Conservation (phyloP, 2,113 vertebrate genomes). For the Pelvicachromis taeniatus region DNA sequence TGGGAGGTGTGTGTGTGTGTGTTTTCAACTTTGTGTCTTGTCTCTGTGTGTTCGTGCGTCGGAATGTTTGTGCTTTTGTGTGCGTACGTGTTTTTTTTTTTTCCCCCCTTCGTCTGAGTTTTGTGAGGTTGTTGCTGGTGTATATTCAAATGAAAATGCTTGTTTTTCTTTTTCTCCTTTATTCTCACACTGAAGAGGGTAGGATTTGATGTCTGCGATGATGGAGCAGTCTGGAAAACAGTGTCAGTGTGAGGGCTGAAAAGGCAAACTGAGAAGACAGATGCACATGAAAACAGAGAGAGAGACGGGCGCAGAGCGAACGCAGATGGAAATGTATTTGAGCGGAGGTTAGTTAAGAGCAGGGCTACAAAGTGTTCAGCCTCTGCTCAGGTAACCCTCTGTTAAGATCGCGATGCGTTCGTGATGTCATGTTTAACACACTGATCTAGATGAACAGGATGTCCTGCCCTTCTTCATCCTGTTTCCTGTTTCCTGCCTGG, state of each 20-base stretch:
- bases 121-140: slow-evolving; percentile 62
- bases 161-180: slow-evolving; percentile 48
- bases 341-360: slow-evolving; percentile 11
- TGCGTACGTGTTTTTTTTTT: background rate
- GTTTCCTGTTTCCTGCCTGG: slow-evolving; percentile 68
- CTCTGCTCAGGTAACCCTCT: slow-evolving; percentile 28
- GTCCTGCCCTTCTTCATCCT: slow-evolving; percentile 71
- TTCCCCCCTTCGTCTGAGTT: slow-evolving; percentile 17
- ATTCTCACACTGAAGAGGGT: slow-evolving; percentile 44
- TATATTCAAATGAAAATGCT: slow-evolving; percentile 63
- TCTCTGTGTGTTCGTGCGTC: slow-evolving; percentile 48
- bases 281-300: slow-evolving; percentile 50
- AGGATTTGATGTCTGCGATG: slow-evolving; percentile 64
- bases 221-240: slow-evolving; percentile 67
- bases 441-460: slow-evolving; percentile 69
- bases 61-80: slow-evolving; percentile 57
- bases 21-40: slow-evolving; percentile 37
- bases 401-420: slow-evolving; percentile 17
- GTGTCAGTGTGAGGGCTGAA: slow-evolving; percentile 59
- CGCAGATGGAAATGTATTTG: slow-evolving; percentile 1
- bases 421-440: slow-evolving; percentile 51
- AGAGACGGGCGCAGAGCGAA: slow-evolving; percentile 27
- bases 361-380: background rate
- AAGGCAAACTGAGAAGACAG: slow-evolving; percentile 56
- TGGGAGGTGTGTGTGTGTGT: slow-evolving; percentile 26